These are phyloP conservation scores for Ctenopoma multispine DNA, from an alignment of 2,797 vertebrate genomes.

Conservation along the genomic window DNA sequence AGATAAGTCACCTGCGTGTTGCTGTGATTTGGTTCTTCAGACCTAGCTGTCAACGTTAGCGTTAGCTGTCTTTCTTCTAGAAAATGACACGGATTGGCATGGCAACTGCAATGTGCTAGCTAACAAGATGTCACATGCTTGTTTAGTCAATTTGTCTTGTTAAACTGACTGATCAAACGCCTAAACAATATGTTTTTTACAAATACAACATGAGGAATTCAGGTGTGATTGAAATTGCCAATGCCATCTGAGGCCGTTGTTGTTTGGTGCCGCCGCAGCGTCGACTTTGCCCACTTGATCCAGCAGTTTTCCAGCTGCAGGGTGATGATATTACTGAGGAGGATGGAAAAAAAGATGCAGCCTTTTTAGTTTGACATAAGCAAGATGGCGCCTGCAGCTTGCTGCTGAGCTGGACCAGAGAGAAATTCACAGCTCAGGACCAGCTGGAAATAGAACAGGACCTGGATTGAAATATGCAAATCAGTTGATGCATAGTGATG, in stretches of 20 bases:
- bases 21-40: not conserved
- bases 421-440: constrained; percentile 16
- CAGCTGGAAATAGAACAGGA: constrained; percentile 23
- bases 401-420: constrained; percentile 37
- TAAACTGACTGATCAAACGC: not conserved
- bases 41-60: constrained; percentile 16
- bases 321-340: constrained; percentile 52
- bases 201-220: not conserved
- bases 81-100: constrained; percentile 31
- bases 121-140: not conserved
- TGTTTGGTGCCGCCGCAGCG: not conserved
- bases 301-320: constrained; percentile 35
- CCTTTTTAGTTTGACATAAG: constrained; percentile 61
- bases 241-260: rapidly evolving
- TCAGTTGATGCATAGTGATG: not conserved
- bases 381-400: constrained; percentile 78
- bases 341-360: constrained; percentile 60
- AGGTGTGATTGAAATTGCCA: not conserved
- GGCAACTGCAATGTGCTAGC: constrained; percentile 12
- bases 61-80: constrained; percentile 18
- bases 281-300: constrained; percentile 9
- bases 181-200: not conserved
- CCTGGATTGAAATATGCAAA: not conserved
- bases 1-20: not conserved
- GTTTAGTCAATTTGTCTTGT: not conserved